A percentile compares a stretch with the other conserved stretches of the same genome.
phyloP scores from a whole-genome alignment of 2,888 invertebrate species.

The Lymantria monacha region DNA sequence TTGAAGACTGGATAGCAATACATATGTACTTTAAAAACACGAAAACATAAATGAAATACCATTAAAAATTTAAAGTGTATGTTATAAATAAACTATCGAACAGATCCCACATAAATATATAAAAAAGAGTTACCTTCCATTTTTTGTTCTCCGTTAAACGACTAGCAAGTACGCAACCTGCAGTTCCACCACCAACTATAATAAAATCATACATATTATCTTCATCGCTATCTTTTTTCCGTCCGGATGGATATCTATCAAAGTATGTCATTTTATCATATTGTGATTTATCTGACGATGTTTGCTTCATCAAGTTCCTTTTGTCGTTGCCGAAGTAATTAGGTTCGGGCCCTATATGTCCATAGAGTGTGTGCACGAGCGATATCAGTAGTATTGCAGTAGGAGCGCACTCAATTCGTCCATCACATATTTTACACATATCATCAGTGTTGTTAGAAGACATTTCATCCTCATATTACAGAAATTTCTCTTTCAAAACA shows the following conservation, averaged over 20 bases:
- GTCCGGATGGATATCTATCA: slow-evolving; percentile 22
- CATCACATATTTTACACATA: slow-evolving; percentile 72
- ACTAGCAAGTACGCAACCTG: slow-evolving; percentile 71
- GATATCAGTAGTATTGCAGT: slow-evolving; percentile 72
- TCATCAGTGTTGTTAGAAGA: slow-evolving; percentile 65
- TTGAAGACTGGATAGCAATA: too few species aligned
- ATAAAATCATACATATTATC: slow-evolving; percentile 59
- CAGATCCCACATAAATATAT: too few species aligned
- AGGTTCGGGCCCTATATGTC: slow-evolving; percentile 62
- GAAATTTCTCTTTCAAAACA: slow-evolving; percentile 15
- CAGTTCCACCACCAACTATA: slow-evolving; percentile 70
- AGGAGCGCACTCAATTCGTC: slow-evolving; percentile 71
- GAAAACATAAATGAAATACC: too few species aligned
- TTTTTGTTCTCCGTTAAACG: slow-evolving; percentile 68
- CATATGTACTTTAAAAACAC: too few species aligned
- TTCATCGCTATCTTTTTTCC: not conserved
- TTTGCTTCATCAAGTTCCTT: slow-evolving; percentile 8
- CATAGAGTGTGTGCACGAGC: slow-evolving; percentile 68
- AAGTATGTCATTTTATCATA: slow-evolving; percentile 24
- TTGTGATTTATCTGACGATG: slow-evolving; percentile 3
- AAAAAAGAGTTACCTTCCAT: slow-evolving; percentile 56
- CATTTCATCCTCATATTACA: slow-evolving; percentile 64
- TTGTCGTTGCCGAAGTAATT: slow-evolving; percentile 59
- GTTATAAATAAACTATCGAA: too few species aligned
- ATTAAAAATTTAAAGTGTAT: too few species aligned